phyloP scores from a whole-genome alignment of 2,113 vertebrate genomes.

The Platysteira castanea region DNA sequence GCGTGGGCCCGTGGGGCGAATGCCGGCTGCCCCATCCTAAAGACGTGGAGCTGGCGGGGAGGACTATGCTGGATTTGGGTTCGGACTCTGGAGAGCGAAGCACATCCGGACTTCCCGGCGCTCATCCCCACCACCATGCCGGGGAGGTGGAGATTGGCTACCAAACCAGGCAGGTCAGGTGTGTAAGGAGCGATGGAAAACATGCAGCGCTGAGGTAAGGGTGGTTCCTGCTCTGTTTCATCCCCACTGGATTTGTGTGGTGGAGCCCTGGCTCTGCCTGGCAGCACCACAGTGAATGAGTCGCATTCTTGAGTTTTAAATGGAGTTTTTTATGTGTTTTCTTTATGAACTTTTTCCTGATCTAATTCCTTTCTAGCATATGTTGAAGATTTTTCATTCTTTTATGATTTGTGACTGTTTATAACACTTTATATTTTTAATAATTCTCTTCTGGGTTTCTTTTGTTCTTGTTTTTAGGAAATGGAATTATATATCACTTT shows the following conservation, averaged over 20 bases:
- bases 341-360: background rate
- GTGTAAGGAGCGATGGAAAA: conserved; percentile 85
- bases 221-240: background rate
- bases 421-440: background rate
- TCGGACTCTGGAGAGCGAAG: conserved; percentile 74
- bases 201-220: conserved; percentile 85
- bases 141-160: conserved; percentile 85
- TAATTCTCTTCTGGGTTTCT: background rate
- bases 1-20: conserved; percentile 84
- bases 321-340: background rate
- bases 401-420: background rate
- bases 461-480: background rate
- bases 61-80: conserved; percentile 76
- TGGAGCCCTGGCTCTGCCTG: background rate
- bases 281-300: background rate
- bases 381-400: background rate
- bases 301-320: background rate
- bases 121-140: conserved; percentile 38
- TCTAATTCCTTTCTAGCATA: background rate
- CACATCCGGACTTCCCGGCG: conserved; percentile 47
- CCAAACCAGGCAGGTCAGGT: conserved; percentile 86
- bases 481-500: background rate
- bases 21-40: conserved; percentile 79
- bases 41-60: conserved; percentile 67
- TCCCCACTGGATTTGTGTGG: background rate